Evolutionary conservation across 37 sponge, comb jelly and placozoan genomes (phyloP).

Genomic region (Oopsacas minuta): DNA sequence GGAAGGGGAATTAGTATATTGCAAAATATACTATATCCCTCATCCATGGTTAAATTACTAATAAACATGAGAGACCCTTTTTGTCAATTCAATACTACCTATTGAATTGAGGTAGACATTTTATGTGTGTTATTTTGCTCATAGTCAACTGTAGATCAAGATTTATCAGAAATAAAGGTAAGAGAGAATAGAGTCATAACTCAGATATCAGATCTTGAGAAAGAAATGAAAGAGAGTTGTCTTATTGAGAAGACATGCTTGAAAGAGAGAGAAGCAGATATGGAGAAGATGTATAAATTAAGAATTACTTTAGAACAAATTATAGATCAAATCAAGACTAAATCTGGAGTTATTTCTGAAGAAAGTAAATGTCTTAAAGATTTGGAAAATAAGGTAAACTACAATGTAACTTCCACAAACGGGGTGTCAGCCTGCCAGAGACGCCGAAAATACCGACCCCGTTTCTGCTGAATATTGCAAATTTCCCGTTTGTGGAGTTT

Average conservation of each 20-base stretch:
- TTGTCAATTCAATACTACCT: background rate
- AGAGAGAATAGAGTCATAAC: background rate
- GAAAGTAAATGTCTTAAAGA: background rate
- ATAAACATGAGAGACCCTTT: too few relatives aligned
- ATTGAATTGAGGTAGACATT: background rate
- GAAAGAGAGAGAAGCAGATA: conserved; percentile 10
- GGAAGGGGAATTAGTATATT: too few relatives aligned
- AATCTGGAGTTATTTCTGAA: background rate
- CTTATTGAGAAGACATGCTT: background rate
- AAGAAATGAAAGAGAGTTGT: background rate
- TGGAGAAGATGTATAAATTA: conserved; percentile 6
- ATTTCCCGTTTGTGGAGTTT: too few relatives aligned
- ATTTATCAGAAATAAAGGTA: background rate
- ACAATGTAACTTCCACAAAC: too few relatives aligned
- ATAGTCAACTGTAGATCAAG: background rate
- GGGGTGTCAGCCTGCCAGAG: too few relatives aligned
- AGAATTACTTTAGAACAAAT: conserved; percentile 5
- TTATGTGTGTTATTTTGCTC: background rate
- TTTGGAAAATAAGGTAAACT: background rate
- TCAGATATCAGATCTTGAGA: background rate
- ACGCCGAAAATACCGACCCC: too few relatives aligned
- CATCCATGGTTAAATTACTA: too few relatives aligned
- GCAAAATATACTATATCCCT: too few relatives aligned
- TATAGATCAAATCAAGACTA: background rate
- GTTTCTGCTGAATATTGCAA: too few relatives aligned